Percentiles rank a stretch among this genome's conserved stretches.
Conservation (phyloP, 53 echinoderm and acorn worm genomes). For the Echinarachnius parma region DNA sequence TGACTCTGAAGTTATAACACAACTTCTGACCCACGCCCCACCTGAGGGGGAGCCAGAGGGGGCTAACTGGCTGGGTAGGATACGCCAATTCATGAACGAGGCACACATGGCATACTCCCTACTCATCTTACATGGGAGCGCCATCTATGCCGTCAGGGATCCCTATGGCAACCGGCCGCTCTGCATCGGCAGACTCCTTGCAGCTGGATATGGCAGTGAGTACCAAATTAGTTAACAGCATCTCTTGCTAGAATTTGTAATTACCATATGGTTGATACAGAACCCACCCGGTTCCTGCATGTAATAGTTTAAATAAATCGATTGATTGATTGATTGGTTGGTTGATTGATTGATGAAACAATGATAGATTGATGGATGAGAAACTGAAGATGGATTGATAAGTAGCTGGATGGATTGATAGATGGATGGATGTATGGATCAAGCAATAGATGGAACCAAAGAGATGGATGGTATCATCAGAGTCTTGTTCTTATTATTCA, state of each 20-base stretch:
- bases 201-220: constrained; percentile 33
- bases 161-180: constrained; percentile 98
- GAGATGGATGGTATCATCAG: constrained; percentile 95
- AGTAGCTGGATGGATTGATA: too few species aligned
- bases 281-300: too few species aligned
- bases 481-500: too few species aligned
- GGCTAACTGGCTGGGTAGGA: constrained; percentile 86
- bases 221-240: too few species aligned
- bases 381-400: too few species aligned
- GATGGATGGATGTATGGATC: too few species aligned
- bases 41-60: constrained; percentile 91
- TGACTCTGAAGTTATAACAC: constrained; percentile 95
- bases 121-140: constrained; percentile 78
- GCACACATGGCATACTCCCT: constrained; percentile 80
- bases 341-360: too few species aligned
- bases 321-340: too few species aligned
- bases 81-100: constrained; percentile 89
- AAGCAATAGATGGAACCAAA: constrained; percentile 49
- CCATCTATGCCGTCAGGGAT: constrained; percentile 94
- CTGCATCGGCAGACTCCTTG: constrained; percentile 75
- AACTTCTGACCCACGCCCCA: constrained; percentile 74
- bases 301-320: too few species aligned
- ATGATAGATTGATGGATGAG: too few species aligned
- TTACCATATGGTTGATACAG: too few species aligned
- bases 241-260: too few species aligned